Percentiles rank a stretch among this genome's conserved stretches.
phyloP scores from a whole-genome alignment of 30 jellyfish, hydroid and myxozoan genomes.

The Chironex yamaguchii region DNA sequence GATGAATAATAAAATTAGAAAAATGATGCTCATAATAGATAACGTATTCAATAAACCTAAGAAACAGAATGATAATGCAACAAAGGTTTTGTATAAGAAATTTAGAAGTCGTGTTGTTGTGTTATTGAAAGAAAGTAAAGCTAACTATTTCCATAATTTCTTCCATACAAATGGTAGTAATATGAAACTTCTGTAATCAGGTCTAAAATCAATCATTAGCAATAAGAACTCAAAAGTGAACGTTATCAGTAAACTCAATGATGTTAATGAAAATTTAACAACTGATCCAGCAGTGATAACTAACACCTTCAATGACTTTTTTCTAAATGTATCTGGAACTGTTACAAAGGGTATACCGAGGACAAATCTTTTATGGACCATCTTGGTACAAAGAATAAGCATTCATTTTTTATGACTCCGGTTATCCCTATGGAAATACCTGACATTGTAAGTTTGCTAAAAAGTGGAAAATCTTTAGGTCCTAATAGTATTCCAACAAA shows the following conservation, averaged over 20 bases:
- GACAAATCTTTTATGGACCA: constrained; percentile 46
- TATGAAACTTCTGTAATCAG: not conserved
- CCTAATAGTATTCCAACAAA: constrained; percentile 61
- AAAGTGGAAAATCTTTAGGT: constrained; percentile 44
- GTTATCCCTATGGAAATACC: not conserved
- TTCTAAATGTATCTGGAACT: not conserved
- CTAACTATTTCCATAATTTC: constrained; percentile 28
- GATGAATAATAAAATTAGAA: constrained; percentile 13
- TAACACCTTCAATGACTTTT: not conserved
- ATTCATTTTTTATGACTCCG: constrained; percentile 30
- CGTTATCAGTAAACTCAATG: not conserved
- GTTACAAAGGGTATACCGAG: constrained; percentile 38
- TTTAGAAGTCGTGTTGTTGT: constrained; percentile 24
- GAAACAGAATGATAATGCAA: constrained; percentile 8
- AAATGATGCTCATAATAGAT: constrained; percentile 55
- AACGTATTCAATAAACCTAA: constrained; percentile 9
- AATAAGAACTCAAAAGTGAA: constrained; percentile 9
- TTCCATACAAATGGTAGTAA: constrained; percentile 14
- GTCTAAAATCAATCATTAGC: constrained; percentile 32
- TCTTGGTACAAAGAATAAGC: not conserved
- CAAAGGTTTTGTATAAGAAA: constrained; percentile 13
- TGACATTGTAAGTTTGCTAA: constrained; percentile 6
- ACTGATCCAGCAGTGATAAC: constrained; percentile 5
- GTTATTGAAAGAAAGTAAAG: constrained; percentile 20
- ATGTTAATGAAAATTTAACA: constrained; percentile 8